Evolutionary conservation across 2,113 vertebrate genomes (phyloP).

Genomic region (Phoenicopterus ruber): DNA sequence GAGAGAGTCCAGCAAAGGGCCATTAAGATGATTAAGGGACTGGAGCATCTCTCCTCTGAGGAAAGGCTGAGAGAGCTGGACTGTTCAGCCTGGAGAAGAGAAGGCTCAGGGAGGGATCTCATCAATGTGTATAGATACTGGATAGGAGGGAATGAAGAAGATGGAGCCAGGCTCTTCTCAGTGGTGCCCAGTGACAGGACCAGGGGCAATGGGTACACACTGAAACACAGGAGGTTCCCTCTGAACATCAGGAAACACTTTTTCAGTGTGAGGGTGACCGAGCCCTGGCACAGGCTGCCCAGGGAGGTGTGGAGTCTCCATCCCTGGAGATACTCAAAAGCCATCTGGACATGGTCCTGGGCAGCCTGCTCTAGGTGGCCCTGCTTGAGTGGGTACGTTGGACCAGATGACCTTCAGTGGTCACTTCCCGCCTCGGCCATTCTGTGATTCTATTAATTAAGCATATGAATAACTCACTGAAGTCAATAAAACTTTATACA

Average conservation of each 20-base stretch:
- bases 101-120: not conserved
- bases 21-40: not conserved
- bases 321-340: not conserved
- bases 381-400: rapidly evolving
- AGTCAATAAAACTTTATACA: not conserved
- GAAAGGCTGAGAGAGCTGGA: not conserved
- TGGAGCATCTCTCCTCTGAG: not conserved
- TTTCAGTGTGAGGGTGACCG: not conserved
- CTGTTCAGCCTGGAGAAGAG: not conserved
- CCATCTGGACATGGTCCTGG: rapidly evolving
- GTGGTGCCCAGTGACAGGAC: not conserved
- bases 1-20: not conserved
- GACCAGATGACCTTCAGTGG: not conserved
- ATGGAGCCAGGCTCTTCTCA: not conserved
- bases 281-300: not conserved
- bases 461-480: not conserved
- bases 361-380: not conserved
- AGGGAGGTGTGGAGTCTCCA: no score
- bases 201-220: not conserved
- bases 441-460: not conserved
- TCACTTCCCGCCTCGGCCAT: not conserved
- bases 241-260: not conserved
- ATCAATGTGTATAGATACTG: not conserved
- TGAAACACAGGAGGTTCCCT: not conserved
- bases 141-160: not conserved